phyloP scores from a whole-genome alignment of 2,888 invertebrate species.

The Athetis lepigone region DNA sequence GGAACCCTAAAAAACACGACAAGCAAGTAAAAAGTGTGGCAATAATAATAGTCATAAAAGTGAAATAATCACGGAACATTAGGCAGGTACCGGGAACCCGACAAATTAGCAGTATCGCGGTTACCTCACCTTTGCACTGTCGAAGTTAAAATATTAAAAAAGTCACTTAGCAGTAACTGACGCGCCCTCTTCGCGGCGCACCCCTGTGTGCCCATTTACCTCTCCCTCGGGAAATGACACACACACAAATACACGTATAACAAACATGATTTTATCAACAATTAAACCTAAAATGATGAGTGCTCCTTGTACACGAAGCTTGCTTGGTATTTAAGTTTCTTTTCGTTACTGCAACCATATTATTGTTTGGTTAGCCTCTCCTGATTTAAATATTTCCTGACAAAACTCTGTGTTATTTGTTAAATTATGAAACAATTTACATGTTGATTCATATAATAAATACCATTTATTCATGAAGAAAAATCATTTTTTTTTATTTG shows the following conservation, averaged over 20 bases:
- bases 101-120: conserved; percentile 51
- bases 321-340: not conserved
- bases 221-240: conserved; percentile 50
- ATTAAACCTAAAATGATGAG: conserved; percentile 37
- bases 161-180: conserved; percentile 57
- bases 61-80: conserved; percentile 39
- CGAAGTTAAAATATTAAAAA: conserved; percentile 63
- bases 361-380: not conserved
- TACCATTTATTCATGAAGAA: too few relatives aligned
- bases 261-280: conserved; percentile 47
- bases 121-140: conserved; percentile 55
- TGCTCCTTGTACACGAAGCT: conserved; percentile 17
- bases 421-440: too few relatives aligned
- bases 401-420: too few relatives aligned
- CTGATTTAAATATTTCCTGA: too few relatives aligned
- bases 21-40: conserved; percentile 10
- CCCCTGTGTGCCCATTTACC: conserved; percentile 55
- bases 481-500: too few relatives aligned
- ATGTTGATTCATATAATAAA: too few relatives aligned
- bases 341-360: too few relatives aligned
- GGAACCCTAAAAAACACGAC: too few relatives aligned
- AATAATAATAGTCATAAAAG: conserved; percentile 25
- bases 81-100: conserved; percentile 24
- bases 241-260: conserved; percentile 46
- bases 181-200: conserved; percentile 53